Evolutionary conservation across 2,113 vertebrate species (phyloP).

Genomic region (Mobula birostris): DNA sequence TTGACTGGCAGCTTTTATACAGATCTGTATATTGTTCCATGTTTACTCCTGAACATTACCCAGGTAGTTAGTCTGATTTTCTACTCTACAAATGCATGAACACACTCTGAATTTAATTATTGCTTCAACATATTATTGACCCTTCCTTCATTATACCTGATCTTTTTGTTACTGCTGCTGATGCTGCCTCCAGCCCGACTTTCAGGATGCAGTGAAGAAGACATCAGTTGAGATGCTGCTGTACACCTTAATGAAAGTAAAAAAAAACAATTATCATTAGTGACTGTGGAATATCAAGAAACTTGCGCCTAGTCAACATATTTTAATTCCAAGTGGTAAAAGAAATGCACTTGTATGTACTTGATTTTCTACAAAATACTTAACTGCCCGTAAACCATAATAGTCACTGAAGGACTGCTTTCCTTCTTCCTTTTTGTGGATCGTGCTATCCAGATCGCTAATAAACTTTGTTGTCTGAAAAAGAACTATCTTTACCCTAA

Average conservation of each 20-base stretch:
- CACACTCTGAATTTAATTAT: no score
- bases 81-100: background rate
- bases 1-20: background rate
- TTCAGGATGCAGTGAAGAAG: constrained; percentile 1
- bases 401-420: no score
- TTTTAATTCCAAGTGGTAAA: background rate
- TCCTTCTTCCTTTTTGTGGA: no score
- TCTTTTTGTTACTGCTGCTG: background rate
- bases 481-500: background rate
- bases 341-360: background rate
- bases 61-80: background rate
- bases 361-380: no score
- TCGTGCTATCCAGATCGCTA: background rate
- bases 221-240: background rate
- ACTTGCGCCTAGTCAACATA: no score
- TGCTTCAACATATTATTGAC: background rate
- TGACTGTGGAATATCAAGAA: background rate
- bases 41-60: background rate
- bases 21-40: background rate
- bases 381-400: no score
- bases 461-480: background rate
- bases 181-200: background rate
- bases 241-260: background rate
- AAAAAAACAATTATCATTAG: background rate
- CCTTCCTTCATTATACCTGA: background rate